Base-by-base conservation (phyloP, 2,113 vertebrate genomes). In the Nyctibius bracteatus region DNA sequence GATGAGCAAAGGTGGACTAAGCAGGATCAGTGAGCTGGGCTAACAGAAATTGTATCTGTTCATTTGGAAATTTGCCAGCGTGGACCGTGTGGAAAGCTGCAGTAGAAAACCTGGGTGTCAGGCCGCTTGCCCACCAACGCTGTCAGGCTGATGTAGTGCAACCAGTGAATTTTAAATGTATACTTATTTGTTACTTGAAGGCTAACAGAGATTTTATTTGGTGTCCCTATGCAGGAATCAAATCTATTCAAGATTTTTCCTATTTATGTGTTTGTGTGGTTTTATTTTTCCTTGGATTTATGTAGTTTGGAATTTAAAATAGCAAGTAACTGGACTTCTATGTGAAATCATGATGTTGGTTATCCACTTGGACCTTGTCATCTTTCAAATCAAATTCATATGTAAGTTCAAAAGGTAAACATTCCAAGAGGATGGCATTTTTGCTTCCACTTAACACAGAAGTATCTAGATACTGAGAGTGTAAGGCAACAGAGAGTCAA, bases 341-440 rank as follows among this genome's bases (percentile, higher is more conserved):
- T 24, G 23, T 88, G 49, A 91, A 82, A 54, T 75, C n/a, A 3
- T 57, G 5, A 19, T 57, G 24, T 41, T 85, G 8, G 9, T 54
- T 95, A 58, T 95, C 74, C 20, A 7, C 47, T 88, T 61, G 44
- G 37, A 63, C 62, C 41, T 79, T 81, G 52, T 68, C 9, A 24
- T 61, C 46, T 91, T 62, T 52, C 37, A 92, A 81, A 54, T 74
- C 20, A 90, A 93, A 84, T 83, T 86, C 67, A 63, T 6, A 0
- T 78, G 4, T 33, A 77, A 75, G 11, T 93, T 93, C 82, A 85
- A 80, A 84, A 81, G 57, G 46, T 82, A 81, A 85, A 43, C 35
- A 41, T 79, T 89, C 65, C 86, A 81, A 58, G 55, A 92, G 16
- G 16, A 66, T 0, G 0, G 27, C 46, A 71, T 83, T 92, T 94